Conservation (phyloP, 2,888 invertebrate genomes). For the Odontocolon sp. region DNA sequence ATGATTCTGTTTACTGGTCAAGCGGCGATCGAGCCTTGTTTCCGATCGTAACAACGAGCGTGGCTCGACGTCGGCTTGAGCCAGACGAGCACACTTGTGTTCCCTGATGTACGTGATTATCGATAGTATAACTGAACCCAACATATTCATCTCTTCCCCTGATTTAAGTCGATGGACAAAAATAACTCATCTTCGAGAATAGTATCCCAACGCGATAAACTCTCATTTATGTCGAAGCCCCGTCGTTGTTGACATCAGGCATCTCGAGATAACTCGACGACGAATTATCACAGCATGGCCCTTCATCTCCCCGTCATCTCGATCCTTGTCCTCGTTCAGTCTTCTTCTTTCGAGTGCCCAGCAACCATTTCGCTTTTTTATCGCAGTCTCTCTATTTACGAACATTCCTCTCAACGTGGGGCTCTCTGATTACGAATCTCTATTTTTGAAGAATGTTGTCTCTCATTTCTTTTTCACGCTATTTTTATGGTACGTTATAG, state of each 20-base stretch:
- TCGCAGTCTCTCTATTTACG: slow-evolving; percentile 4
- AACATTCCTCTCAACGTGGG: neutral
- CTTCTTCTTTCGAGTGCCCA: neutral
- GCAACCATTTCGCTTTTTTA: slow-evolving; percentile 18
- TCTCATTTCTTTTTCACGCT: neutral
- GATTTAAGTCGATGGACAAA: neutral
- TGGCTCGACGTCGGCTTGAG: too few relatives aligned
- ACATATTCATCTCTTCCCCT: too few relatives aligned
- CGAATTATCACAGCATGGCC: slow-evolving; percentile 24
- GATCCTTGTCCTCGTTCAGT: neutral
- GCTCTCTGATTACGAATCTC: neutral
- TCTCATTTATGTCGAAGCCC: neutral
- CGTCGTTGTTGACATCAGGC: neutral
- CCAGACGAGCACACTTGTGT: too few relatives aligned
- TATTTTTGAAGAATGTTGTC: neutral
- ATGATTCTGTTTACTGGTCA: slow-evolving; percentile 49
- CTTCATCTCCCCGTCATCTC: slow-evolving; percentile 5
- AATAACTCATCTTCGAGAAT: neutral
- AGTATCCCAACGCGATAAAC: neutral
- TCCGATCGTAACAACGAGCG: slow-evolving; percentile 23
- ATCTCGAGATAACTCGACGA: slow-evolving; percentile 23
- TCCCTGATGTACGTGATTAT: neutral
- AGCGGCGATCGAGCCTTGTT: slow-evolving; percentile 30
- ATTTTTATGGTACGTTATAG: too few relatives aligned
- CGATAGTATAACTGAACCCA: neutral